phyloP scores from a whole-genome alignment of 2,888 invertebrate species.

The Ephialtes manifestator region DNA sequence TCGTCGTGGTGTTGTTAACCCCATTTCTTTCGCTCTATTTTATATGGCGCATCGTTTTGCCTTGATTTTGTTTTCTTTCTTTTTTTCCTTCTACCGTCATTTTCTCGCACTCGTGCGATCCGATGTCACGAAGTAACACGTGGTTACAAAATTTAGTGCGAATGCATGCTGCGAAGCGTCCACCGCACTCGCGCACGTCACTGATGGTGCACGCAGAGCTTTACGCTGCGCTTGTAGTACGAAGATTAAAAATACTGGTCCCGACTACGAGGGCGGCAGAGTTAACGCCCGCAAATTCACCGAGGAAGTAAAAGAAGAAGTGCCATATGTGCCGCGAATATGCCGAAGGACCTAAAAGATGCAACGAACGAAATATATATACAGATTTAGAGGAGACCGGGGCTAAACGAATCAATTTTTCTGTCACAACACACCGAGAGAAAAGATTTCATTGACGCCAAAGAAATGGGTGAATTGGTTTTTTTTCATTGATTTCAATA shows the following conservation, averaged over 20 bases:
- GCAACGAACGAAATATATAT: slow-evolving; percentile 16
- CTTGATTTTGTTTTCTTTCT: slow-evolving; percentile 20
- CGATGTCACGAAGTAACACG: slow-evolving; percentile 46
- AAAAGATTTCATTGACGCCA: too few species aligned
- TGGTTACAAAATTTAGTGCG: slow-evolving; percentile 67
- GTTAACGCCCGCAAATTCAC: slow-evolving; percentile 26
- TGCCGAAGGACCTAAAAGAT: not conserved
- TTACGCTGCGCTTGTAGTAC: not conserved
- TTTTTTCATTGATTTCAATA: too few species aligned
- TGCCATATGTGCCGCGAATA: slow-evolving; percentile 34
- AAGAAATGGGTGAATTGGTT: too few species aligned
- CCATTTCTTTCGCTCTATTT: slow-evolving; percentile 72
- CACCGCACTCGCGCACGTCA: slow-evolving; percentile 36
- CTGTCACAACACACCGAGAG: not conserved
- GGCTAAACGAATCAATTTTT: not conserved
- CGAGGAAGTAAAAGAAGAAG: slow-evolving; percentile 40
- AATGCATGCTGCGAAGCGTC: slow-evolving; percentile 62
- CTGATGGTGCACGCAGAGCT: slow-evolving; percentile 16
- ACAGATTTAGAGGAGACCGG: not conserved
- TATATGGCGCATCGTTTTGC: slow-evolving; percentile 21
- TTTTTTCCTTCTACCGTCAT: slow-evolving; percentile 16
- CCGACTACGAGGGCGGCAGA: slow-evolving; percentile 26
- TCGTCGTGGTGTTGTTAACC: slow-evolving; percentile 77
- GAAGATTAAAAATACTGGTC: slow-evolving; percentile 66
- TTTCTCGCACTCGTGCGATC: slow-evolving; percentile 46